These are phyloP conservation scores for Galerucella nymphaeae DNA, from an alignment of 2,888 invertebrate species.

Conservation along the genomic window DNA sequence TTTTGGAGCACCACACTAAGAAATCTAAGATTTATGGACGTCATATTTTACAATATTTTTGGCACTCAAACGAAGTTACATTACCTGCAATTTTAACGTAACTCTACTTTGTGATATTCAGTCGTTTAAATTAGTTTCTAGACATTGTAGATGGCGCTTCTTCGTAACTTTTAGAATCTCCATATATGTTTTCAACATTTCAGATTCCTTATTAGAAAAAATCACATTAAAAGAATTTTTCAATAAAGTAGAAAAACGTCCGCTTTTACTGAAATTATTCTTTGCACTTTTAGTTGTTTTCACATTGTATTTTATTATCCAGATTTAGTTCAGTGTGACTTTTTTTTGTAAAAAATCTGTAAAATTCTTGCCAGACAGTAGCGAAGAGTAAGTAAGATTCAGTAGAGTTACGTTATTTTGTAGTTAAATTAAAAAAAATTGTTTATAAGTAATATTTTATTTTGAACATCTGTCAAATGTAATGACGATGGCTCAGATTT, in stretches of 20 bases:
- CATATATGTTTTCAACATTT: no score
- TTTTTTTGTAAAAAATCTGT: no score
- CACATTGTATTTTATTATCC: no score
- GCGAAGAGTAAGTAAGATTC: background rate
- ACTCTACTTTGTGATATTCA: slow-evolving; percentile 2
- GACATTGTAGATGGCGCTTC: background rate
- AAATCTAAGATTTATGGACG: slow-evolving; percentile 57
- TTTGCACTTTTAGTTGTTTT: no score
- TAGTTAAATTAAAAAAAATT: background rate
- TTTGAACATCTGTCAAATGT: slow-evolving; percentile 25
- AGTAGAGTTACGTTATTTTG: background rate
- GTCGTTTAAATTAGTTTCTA: background rate
- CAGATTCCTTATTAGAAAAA: no score
- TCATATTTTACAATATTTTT: slow-evolving; percentile 57
- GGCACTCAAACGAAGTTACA: slow-evolving; percentile 52
- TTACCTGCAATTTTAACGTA: background rate
- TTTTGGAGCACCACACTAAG: slow-evolving; percentile 63
- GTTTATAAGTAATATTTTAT: slow-evolving; percentile 18
- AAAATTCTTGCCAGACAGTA: no score
- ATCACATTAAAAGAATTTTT: no score
- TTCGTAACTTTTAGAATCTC: no score
- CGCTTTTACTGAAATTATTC: no score
- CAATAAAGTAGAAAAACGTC: no score
- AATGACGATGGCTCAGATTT: background rate
- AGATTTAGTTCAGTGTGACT: no score